phyloP scores from a whole-genome alignment of 2,113 vertebrate species.

The Rhabdomys dilectus region DNA sequence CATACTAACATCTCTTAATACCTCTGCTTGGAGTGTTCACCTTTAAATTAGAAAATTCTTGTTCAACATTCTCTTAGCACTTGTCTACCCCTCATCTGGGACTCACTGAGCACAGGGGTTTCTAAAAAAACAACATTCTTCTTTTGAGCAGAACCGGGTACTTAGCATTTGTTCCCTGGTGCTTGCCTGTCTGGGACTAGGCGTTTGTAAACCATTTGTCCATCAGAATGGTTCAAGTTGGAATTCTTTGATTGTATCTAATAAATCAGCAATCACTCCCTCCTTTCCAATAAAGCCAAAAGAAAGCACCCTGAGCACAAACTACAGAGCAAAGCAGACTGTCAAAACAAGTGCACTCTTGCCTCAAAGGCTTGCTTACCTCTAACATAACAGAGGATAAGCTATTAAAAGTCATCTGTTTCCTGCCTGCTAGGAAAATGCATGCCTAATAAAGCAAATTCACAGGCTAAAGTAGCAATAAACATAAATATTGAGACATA shows the following conservation, averaged over 20 bases:
- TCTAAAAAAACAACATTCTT: neutral
- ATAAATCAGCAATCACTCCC: neutral
- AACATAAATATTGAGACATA: neutral
- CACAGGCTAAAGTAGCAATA: neutral
- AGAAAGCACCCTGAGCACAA: neutral
- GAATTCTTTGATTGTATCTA: neutral
- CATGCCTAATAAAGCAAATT: constrained; percentile 1
- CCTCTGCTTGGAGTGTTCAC: neutral
- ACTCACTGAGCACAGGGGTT: neutral
- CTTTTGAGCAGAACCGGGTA: neutral
- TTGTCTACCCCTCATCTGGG: neutral
- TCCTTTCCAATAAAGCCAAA: neutral
- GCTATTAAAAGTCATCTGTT: neutral
- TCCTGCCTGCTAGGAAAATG: neutral
- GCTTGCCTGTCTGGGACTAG: neutral
- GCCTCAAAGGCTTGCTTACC: neutral
- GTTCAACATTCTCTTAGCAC: neutral
- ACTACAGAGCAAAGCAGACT: constrained; percentile 56
- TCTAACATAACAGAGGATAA: constrained; percentile 54
- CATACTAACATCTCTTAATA: neutral
- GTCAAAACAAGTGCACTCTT: constrained; percentile 41
- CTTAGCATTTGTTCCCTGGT: constrained; percentile 15
- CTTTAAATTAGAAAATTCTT: neutral
- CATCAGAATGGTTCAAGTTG: constrained; percentile 7
- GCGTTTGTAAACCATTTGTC: constrained; percentile 53